Evolutionary conservation across 2,113 vertebrate species (phyloP).

Genomic region (Oceanodroma tethys): DNA sequence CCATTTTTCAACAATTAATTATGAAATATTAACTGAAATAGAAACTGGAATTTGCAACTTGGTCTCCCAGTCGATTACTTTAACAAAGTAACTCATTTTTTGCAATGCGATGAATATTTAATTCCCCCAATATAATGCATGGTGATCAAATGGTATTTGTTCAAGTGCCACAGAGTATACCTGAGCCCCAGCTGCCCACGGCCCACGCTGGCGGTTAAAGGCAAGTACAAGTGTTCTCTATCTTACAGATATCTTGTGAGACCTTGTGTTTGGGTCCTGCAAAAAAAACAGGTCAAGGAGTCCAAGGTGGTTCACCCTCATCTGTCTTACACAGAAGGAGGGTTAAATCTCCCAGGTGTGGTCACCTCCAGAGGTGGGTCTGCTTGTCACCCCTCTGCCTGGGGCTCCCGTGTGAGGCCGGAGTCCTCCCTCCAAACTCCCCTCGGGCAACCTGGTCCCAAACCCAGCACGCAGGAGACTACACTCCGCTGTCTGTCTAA

Average conservation of each 20-base stretch:
- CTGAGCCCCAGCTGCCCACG: accelerated
- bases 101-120: neutral
- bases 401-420: accelerated
- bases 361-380: neutral
- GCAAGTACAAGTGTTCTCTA: neutral
- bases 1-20: neutral
- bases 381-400: neutral
- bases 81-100: neutral
- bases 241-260: neutral
- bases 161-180: neutral
- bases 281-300: neutral
- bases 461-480: neutral
- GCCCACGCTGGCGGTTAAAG: neutral
- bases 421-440: neutral
- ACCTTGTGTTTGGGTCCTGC: neutral
- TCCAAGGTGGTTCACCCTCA: neutral
- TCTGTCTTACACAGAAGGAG: neutral
- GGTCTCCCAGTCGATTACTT: neutral
- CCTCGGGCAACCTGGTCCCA: neutral
- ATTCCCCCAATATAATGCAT: neutral
- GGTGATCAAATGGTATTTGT: neutral
- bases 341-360: neutral
- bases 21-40: neutral
- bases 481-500: neutral
- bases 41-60: neutral